These are phyloP conservation scores for Tyrannus savana DNA, from an alignment of 2,113 vertebrate species.

Conservation along the genomic window DNA sequence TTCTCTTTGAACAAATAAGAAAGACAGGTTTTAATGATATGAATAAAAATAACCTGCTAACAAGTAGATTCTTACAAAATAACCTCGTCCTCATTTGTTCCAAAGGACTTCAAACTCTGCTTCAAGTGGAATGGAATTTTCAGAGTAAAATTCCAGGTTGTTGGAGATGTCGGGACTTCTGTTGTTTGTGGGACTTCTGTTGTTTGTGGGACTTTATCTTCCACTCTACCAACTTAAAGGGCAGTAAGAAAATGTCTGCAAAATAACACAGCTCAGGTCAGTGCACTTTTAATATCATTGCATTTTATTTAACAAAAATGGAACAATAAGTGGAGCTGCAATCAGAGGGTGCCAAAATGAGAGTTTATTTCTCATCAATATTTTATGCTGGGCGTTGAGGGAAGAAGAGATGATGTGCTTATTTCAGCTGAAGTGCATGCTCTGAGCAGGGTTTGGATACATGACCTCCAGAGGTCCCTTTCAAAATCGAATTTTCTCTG, in stretches of 20 bases:
- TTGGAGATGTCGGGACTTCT: neutral
- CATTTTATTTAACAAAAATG: neutral
- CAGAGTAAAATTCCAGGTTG: neutral
- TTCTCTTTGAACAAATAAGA: neutral
- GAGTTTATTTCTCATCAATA: neutral
- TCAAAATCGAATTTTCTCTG: neutral
- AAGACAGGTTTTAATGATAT: neutral
- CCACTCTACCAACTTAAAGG: neutral
- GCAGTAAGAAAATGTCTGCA: neutral
- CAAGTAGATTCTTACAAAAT: neutral
- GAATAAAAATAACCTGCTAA: slow-evolving; percentile 6
- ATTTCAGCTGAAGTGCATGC: neutral
- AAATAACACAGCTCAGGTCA: neutral
- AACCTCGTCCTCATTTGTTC: neutral
- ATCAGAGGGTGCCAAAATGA: neutral
- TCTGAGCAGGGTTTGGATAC: neutral
- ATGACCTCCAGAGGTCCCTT: neutral
- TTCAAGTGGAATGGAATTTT: neutral
- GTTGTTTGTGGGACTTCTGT: neutral
- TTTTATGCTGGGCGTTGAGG: neutral
- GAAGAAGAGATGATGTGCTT: neutral
- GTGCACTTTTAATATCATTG: neutral
- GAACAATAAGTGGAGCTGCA: neutral
- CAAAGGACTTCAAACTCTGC: neutral
- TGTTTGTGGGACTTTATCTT: neutral